Evolutionary conservation across 2,113 vertebrate species (phyloP).

Genomic region (Cyprinus carpio): DNA sequence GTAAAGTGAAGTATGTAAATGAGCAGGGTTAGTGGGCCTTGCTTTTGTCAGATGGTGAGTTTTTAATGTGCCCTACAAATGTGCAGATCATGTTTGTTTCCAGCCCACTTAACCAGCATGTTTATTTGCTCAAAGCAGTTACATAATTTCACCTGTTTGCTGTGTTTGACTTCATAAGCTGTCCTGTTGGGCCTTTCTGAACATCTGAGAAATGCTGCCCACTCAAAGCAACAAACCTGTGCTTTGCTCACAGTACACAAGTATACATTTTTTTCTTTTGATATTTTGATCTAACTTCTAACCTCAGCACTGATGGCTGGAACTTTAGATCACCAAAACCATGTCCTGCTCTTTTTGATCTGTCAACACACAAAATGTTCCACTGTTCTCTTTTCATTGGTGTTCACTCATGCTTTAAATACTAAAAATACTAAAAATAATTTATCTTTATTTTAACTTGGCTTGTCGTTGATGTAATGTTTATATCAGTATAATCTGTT

Average conservation of each 20-base stretch:
- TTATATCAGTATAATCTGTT: neutral
- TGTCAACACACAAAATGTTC: neutral
- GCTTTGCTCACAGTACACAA: neutral
- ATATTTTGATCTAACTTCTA: too few species aligned
- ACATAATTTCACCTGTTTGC: conserved; percentile 35
- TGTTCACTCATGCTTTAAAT: neutral
- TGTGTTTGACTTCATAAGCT: neutral
- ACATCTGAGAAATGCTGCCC: conserved; percentile 19
- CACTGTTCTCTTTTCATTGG: neutral
- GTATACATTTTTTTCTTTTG: neutral
- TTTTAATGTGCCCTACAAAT: neutral
- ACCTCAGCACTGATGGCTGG: too few species aligned
- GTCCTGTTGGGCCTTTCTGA: neutral
- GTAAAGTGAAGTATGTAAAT: neutral
- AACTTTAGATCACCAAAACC: neutral
- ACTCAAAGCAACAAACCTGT: conserved; percentile 29
- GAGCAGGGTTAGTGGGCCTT: neutral
- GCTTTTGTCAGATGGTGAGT: neutral
- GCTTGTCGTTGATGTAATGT: too few species aligned
- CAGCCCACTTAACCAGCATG: conserved; percentile 10
- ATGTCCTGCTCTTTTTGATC: neutral
- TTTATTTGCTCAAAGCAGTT: conserved; percentile 20
- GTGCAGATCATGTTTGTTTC: neutral
- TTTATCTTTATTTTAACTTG: neutral
- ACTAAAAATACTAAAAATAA: too few species aligned